Evolutionary conservation across 2,113 vertebrate genomes (phyloP).

Genomic region (Heterochromis multidens): DNA sequence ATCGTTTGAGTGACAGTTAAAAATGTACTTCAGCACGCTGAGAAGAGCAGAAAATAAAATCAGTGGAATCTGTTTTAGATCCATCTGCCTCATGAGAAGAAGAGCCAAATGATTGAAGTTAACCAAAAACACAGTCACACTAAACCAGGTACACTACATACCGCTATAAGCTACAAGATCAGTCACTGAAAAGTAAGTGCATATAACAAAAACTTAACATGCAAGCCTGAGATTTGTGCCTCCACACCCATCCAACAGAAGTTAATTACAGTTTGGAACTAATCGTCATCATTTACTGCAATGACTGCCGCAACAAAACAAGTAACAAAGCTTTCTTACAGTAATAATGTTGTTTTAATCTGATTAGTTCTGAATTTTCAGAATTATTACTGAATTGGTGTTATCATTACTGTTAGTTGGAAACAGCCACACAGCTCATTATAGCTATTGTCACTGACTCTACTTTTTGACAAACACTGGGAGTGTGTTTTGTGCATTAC

Average conservation of each 20-base stretch:
- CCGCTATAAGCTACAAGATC: not conserved
- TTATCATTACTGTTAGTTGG: too few relatives aligned
- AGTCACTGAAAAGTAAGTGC: not conserved
- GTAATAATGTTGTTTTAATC: too few relatives aligned
- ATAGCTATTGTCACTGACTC: not conserved
- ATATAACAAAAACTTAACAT: too few relatives aligned
- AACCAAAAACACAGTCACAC: not conserved
- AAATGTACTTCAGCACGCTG: not conserved
- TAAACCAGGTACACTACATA: not conserved
- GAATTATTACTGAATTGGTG: too few relatives aligned
- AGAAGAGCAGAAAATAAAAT: not conserved
- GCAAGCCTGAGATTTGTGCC: too few relatives aligned
- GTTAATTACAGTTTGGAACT: too few relatives aligned
- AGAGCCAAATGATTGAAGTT: not conserved
- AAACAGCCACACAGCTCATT: too few relatives aligned
- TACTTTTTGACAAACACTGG: not conserved
- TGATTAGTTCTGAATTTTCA: too few relatives aligned
- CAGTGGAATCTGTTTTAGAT: not conserved
- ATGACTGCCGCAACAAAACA: too few relatives aligned
- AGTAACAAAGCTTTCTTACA: too few relatives aligned
- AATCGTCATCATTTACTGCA: too few relatives aligned
- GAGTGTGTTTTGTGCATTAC: not conserved
- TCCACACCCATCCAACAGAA: too few relatives aligned
- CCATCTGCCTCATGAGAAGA: not conserved
- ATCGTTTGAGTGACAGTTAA: not conserved